phyloP scores from a whole-genome alignment of 64 coral and sea anemone species.

The Dendronephthya gigantea region DNA sequence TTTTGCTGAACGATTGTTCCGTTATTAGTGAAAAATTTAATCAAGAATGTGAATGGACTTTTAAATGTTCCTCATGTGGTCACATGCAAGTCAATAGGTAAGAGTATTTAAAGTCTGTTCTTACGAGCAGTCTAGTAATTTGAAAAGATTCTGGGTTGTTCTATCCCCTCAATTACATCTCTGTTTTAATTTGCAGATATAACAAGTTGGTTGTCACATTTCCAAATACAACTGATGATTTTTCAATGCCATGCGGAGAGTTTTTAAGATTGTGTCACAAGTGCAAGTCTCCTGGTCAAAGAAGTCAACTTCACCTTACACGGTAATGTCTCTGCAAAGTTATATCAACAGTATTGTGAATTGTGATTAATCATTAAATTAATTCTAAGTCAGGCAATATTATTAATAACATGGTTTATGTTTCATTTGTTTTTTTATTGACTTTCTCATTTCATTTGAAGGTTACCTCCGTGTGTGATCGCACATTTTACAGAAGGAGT shows the following conservation, averaged over 20 bases:
- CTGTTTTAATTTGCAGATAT: conserved; percentile 23
- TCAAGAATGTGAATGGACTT: conserved; percentile 67
- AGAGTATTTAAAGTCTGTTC: no score
- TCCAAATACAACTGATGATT: conserved; percentile 62
- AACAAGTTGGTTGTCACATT: conserved; percentile 63
- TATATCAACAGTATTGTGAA: no score
- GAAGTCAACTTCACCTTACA: conserved; percentile 32
- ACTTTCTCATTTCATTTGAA: conserved; percentile 1
- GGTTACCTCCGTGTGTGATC: conserved; percentile 44
- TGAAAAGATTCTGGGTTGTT: no score
- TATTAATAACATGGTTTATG: no score
- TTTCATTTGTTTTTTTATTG: no score
- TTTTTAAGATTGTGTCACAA: conserved; percentile 53
- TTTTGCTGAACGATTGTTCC: conserved; percentile 48
- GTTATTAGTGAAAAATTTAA: conserved; percentile 21
- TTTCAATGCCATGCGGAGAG: conserved; percentile 27
- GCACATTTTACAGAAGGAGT: conserved; percentile 75
- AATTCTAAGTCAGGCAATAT: no score
- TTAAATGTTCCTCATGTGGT: conserved; percentile 59
- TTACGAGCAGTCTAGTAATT: no score
- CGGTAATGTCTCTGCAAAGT: conserved; percentile 26
- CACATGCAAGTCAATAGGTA: conserved; percentile 72
- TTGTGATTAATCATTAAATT: no score
- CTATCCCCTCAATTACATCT: no score
- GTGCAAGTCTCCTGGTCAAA: conserved; percentile 48